Conservation (phyloP, 2,888 invertebrate genomes). For the Drosophila mettleri region DNA sequence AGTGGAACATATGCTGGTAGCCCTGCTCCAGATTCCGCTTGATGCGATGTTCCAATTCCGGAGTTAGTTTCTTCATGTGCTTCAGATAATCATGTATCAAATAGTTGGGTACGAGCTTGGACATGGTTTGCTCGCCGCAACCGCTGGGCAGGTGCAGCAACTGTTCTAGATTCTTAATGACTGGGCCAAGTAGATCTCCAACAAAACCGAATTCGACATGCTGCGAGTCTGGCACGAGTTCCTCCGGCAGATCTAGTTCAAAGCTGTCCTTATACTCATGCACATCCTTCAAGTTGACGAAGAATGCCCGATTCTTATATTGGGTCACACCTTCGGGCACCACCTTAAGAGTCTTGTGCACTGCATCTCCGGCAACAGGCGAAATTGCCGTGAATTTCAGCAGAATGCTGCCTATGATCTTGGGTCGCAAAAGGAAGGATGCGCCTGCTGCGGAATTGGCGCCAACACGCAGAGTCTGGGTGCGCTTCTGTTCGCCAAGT, state of each 20-base stretch:
- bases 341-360: conserved; percentile 90
- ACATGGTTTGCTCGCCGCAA: conserved; percentile 91
- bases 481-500: conserved; percentile 92
- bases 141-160: conserved; percentile 89
- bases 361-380: conserved; percentile 91
- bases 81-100: conserved; percentile 93
- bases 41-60: conserved; percentile 87
- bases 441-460: conserved; percentile 91
- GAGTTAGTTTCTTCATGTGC: conserved; percentile 88
- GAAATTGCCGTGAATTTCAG: conserved; percentile 91
- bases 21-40: conserved; percentile 90
- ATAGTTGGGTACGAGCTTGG: conserved; percentile 89
- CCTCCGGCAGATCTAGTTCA: conserved; percentile 90
- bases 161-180: conserved; percentile 87
- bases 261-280: conserved; percentile 87
- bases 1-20: conserved; percentile 96
- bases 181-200: conserved; percentile 85
- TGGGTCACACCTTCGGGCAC: conserved; percentile 93
- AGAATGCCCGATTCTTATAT: conserved; percentile 89
- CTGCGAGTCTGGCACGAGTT: conserved; percentile 88
- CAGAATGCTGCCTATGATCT: conserved; percentile 89
- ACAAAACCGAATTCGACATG: conserved; percentile 87
- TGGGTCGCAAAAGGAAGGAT: conserved; percentile 93
- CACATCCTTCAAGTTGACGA: conserved; percentile 89
- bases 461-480: conserved; percentile 88